Conservation (phyloP, 2,888 invertebrate genomes). For the Brassicogethes aeneus region DNA sequence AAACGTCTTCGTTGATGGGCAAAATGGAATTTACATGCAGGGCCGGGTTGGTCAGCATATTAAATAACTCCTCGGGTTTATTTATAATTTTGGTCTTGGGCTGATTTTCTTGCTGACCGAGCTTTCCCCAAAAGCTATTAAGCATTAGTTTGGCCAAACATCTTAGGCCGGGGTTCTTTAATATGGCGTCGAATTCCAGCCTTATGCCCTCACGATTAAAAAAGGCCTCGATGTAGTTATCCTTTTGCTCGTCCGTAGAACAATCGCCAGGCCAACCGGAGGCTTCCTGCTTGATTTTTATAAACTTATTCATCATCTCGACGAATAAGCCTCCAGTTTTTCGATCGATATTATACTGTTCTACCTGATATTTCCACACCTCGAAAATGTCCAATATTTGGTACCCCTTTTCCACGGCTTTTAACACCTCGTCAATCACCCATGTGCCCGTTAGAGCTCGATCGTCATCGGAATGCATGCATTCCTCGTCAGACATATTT, state of each 20-base stretch:
- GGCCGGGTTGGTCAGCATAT: no score
- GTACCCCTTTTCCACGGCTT: conserved; percentile 29
- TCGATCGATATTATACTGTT: conserved; percentile 20
- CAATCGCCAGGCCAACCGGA: conserved; percentile 22
- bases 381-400: conserved; percentile 18
- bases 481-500: conserved; percentile 18
- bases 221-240: conserved; percentile 19
- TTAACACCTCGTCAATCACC: no score
- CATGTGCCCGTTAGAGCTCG: no score
- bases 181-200: no score
- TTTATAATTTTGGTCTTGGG: no score
- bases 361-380: conserved; percentile 8
- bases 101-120: no score
- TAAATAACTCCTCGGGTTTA: background rate
- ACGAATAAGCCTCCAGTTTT: conserved; percentile 22
- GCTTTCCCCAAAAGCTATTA: no score
- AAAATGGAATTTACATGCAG: no score
- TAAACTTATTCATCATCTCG: conserved; percentile 27
- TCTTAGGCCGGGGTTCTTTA: no score
- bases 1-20: no score
- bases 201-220: conserved; percentile 17
- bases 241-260: conserved; percentile 13
- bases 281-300: conserved; percentile 26
- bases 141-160: no score
- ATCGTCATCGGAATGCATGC: conserved; percentile 22